Percentiles rank a stretch among this genome's conserved stretches.
Conservation (phyloP, 2,888 invertebrate species). For the Dynastes tityus region DNA sequence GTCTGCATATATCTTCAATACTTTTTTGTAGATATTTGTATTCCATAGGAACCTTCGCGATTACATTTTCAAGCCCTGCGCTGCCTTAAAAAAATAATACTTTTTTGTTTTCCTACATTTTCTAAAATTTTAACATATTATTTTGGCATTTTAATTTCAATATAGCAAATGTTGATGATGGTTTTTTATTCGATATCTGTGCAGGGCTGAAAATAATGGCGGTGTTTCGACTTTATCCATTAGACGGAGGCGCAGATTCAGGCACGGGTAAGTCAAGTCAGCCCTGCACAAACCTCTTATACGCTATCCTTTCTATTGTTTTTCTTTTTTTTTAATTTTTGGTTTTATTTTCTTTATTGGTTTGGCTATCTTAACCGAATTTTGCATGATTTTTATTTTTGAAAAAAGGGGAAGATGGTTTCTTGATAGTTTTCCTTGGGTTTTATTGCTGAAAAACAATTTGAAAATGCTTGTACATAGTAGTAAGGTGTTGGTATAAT, state of each 20-base stretch:
- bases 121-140: conserved; percentile 13
- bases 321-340: conserved; percentile 34
- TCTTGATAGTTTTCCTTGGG: conserved; percentile 1
- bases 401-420: background rate
- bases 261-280: conserved; percentile 68
- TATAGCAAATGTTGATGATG: conserved; percentile 42
- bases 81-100: background rate
- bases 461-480: background rate
- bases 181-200: conserved; percentile 63
- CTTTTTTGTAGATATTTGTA: background rate
- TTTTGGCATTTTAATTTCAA: conserved; percentile 20
- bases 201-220: conserved; percentile 77
- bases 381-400: conserved; percentile 17
- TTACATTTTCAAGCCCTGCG: conserved; percentile 22
- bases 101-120: conserved; percentile 8
- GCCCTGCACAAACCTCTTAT: conserved; percentile 65
- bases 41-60: background rate
- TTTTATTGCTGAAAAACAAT: conserved; percentile 8
- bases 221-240: conserved; percentile 74
- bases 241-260: conserved; percentile 70
- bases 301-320: conserved; percentile 9
- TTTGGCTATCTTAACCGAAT: conserved; percentile 14
- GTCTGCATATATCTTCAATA: background rate
- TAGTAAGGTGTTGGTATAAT: conserved; percentile 3
- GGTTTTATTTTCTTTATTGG: conserved; percentile 42